Conservation (phyloP, 30 jellyfish, hydroid and myxozoan species). For the Rhopilema esculentum region DNA sequence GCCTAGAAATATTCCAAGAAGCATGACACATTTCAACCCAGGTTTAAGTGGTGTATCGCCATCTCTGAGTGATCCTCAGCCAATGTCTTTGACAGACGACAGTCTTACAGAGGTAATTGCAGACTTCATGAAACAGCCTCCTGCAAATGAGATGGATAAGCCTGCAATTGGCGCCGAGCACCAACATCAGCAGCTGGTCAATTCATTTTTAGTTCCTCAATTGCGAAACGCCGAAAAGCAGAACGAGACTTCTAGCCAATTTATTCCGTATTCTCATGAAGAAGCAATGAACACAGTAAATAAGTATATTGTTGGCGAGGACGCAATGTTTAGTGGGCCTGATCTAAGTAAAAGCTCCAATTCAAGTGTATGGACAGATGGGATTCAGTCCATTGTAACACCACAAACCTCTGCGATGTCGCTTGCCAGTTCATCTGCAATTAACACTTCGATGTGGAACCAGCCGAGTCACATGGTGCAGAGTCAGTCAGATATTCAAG, state of each 20-base stretch:
- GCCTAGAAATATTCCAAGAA: constrained; percentile 52
- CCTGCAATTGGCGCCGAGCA: not conserved
- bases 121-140: constrained; percentile 40
- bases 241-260: not conserved
- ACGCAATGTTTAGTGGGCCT: constrained; percentile 5
- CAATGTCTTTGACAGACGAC: constrained; percentile 78
- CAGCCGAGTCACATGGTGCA: not conserved
- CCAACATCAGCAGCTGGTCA: constrained; percentile 50
- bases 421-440: not conserved
- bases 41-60: constrained; percentile 15
- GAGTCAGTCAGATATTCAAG: not conserved
- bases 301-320: constrained; percentile 32
- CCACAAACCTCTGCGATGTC: not conserved
- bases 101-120: constrained; percentile 10
- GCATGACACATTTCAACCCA: not conserved
- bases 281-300: constrained; percentile 11
- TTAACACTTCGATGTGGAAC: not conserved
- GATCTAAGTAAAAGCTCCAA: not conserved
- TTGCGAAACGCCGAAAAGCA: not conserved
- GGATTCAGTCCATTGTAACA: not conserved
- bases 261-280: not conserved
- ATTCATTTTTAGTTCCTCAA: constrained; percentile 58
- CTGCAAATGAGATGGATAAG: not conserved
- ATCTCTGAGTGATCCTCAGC: constrained; percentile 58
- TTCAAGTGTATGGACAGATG: not conserved